These are phyloP conservation scores for Bryconaethiops microstoma DNA, from an alignment of 2,797 vertebrate species.

Conservation along the genomic window DNA sequence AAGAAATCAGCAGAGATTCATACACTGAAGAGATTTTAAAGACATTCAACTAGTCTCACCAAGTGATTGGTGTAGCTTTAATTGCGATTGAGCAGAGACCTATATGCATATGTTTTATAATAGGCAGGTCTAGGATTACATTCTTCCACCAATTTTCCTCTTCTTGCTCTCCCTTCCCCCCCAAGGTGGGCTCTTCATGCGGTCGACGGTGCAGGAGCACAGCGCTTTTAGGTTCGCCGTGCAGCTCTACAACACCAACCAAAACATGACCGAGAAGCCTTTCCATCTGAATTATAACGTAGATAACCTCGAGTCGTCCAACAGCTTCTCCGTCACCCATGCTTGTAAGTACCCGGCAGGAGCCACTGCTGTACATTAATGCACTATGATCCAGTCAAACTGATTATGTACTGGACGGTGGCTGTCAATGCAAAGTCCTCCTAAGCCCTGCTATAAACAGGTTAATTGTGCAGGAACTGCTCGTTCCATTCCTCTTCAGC, in stretches of 20 bases:
- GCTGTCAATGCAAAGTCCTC: background rate
- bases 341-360: conserved; percentile 89
- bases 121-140: background rate
- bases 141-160: background rate
- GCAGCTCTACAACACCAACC: conserved; percentile 99
- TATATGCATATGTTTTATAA: too few relatives aligned
- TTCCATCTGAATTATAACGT: conserved; percentile 99
- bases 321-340: conserved; percentile 99
- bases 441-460: background rate
- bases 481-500: background rate
- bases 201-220: conserved; percentile 98
- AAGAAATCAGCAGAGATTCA: background rate
- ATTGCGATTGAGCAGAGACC: too few relatives aligned
- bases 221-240: conserved; percentile 98
- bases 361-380: conserved; percentile 1
- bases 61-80: too few relatives aligned
- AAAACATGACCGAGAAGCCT: conserved; percentile 98
- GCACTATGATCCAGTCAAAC: background rate
- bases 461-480: background rate
- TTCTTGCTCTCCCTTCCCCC: conserved; percentile 57
- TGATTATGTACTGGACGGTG: background rate
- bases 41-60: too few relatives aligned
- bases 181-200: conserved; percentile 98
- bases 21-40: too few relatives aligned
- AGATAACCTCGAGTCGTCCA: conserved; percentile 99